Percentiles rank a stretch among this genome's conserved stretches.
phyloP scores from a whole-genome alignment of 2,888 invertebrate genomes.

The Scrobipalpa atriplicella region DNA sequence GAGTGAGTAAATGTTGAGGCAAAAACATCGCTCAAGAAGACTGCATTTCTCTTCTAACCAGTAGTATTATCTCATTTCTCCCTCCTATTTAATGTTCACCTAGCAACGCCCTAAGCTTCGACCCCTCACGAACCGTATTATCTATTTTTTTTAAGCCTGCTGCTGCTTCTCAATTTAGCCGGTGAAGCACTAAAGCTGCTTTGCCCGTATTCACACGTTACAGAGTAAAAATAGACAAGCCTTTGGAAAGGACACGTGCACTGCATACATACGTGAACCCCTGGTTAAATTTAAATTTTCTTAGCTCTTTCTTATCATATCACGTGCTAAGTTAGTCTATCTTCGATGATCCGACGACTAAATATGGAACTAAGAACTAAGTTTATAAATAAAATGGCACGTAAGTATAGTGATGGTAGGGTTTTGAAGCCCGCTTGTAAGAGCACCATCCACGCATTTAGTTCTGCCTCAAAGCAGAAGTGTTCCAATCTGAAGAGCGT shows the following conservation, averaged over 20 bases:
- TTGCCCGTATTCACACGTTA: not conserved
- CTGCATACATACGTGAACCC: not conserved
- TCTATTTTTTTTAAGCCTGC: not conserved
- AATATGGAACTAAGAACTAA: slow-evolving; percentile 1
- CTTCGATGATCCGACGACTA: not conserved
- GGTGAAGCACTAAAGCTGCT: slow-evolving; percentile 1
- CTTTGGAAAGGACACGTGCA: not conserved
- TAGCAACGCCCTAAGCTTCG: not conserved
- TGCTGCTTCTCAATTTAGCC: not conserved
- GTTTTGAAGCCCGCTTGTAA: too few relatives aligned
- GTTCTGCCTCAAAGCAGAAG: too few relatives aligned
- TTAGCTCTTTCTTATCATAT: not conserved
- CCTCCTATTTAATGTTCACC: not conserved
- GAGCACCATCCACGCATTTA: too few relatives aligned
- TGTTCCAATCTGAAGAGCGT: too few relatives aligned
- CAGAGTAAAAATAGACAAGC: not conserved
- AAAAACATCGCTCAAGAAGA: not conserved
- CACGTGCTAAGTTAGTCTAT: not conserved
- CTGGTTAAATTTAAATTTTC: not conserved
- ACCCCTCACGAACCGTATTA: not conserved
- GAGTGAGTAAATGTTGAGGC: too few relatives aligned
- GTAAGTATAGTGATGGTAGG: too few relatives aligned
- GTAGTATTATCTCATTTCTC: not conserved
- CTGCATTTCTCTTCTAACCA: not conserved
- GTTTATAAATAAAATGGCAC: slow-evolving; percentile 13